Evolutionary conservation across 2,797 vertebrate genomes (phyloP).

Genomic region (Phoxinus dragarum): DNA sequence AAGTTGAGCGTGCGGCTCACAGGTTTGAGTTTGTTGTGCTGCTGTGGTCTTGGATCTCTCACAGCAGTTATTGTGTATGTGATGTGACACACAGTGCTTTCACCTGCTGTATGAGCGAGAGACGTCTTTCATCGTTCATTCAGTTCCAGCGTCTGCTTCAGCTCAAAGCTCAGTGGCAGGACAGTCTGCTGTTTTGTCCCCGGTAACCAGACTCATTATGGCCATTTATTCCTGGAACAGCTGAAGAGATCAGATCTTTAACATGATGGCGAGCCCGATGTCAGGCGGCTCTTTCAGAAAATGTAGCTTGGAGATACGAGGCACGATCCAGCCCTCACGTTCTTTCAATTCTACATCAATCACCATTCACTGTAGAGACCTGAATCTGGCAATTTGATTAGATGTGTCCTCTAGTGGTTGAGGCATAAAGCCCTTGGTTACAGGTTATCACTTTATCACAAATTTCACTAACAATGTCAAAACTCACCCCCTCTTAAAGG

Average conservation of each 20-base stretch:
- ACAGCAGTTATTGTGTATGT: neutral
- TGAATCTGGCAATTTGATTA: neutral
- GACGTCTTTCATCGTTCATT: conserved; percentile 7
- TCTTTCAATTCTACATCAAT: neutral
- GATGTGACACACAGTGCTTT: neutral
- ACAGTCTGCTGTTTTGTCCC: neutral
- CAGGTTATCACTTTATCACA: too few species aligned
- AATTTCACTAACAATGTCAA: too few species aligned
- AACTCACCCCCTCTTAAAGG: too few species aligned
- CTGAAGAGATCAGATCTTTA: neutral
- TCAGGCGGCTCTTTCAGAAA: neutral
- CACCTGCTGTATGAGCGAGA: neutral
- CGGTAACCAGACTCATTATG: neutral
- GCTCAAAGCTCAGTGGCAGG: neutral
- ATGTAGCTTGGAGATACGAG: neutral
- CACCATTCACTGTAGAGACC: neutral
- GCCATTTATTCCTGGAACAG: neutral
- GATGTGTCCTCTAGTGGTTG: too few species aligned
- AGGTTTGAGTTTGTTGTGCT: neutral
- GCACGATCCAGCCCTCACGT: neutral
- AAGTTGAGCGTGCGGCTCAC: neutral
- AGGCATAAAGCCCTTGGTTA: too few species aligned
- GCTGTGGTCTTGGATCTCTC: neutral
- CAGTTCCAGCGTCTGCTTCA: neutral
- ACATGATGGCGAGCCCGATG: neutral